Evolutionary conservation across 2,888 invertebrate species (phyloP), one percentile per base, ranked within the genome.

Genomic region (Eristalis tenax): DNA sequence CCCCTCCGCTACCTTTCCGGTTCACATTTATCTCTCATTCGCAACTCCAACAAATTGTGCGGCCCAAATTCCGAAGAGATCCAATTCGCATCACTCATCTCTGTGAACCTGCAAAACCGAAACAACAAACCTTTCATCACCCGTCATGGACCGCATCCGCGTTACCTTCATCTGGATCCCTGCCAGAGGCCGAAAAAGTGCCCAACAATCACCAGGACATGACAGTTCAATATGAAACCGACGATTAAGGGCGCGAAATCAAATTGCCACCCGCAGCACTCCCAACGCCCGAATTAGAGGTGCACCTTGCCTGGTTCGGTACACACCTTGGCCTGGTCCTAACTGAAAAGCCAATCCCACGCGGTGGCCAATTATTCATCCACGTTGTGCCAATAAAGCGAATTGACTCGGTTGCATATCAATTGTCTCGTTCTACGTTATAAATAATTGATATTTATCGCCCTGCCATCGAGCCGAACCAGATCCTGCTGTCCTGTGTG

Each of bases 381-480:
- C 74, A 61, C 63, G 59, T 73, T 43, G 73, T 43, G 75, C 73
- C 85, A 85, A 82, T 85, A 85, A 69, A 85, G 73, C 82, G 77
- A 77, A 82, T 82, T 82, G 77, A 77, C 65, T 77, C 82, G 85
- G 74, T 73, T 69, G 77, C 76, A 82, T 80, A 84, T 80, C 84
- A 80, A 76, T 80, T 80, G 75, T 76, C 71, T 75, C 66, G 26
- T 68, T 66, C 80, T 66, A 38, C 61, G 75, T 56, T 76, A 84
- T 84, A 80, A 84, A 84, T 84, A 84, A 76, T 80, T 84, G 71
- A 76, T 84, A 80, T 84, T 80, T 84, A 84, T 84, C 71, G 66
- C 65, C 23, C 66, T 84, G 84, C 71, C 76, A 80, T 63, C 71
- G 75, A 32, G 63, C 18, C 50, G 50, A n/a, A 50, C 70, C 80